Base-by-base conservation (phyloP, 2,797 vertebrate species). In the Carcharodon carcharias region DNA sequence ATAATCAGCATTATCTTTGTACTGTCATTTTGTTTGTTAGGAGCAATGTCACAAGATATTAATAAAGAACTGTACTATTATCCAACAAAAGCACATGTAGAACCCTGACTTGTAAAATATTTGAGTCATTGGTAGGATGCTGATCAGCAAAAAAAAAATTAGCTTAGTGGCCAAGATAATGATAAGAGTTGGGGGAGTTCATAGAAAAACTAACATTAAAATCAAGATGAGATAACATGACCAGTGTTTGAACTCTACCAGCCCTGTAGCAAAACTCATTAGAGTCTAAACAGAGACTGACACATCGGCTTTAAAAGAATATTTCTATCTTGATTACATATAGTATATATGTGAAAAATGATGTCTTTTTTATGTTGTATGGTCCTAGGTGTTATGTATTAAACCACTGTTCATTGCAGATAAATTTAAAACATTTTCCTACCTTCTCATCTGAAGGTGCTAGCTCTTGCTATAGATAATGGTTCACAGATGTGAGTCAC, bases 211-310 rank as follows among this genome's bases (percentile, higher is more conserved):
- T 56, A 77, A 71, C 94, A 77, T 93, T 95, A 54, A 95, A 71
- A 77, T 95, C 94, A 95, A 95, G 94, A 73, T 95, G 94, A 95
- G 94, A 95, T 58, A 95, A 95, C 67, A 73, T 73, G 94, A 73
- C 94, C 94, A 95, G 69, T 56, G 45, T 35, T 77, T 77, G 94
- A 95, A 95, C 94, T 56, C 54, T 16, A 77, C 50, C 28, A 73
- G 69, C 54, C 94, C 71, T 71, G 14, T 95, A 35, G 94, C 28
- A 56, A 95, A 56, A 95, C 69, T 95, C 94, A 95, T 73, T 77
- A 73, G 50, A 35, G 54, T 77, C 50, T 35, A 35, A 56, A 71
- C 69, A 95, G 67, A 56, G 28, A 28, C 28, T 77, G 94, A 21
- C n/a, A 77, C 94, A 95, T 77, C 45, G 73, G 67, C 31, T 56